Evolutionary conservation across 2,888 invertebrate genomes (phyloP).

Genomic region (Chirona hameri): DNA sequence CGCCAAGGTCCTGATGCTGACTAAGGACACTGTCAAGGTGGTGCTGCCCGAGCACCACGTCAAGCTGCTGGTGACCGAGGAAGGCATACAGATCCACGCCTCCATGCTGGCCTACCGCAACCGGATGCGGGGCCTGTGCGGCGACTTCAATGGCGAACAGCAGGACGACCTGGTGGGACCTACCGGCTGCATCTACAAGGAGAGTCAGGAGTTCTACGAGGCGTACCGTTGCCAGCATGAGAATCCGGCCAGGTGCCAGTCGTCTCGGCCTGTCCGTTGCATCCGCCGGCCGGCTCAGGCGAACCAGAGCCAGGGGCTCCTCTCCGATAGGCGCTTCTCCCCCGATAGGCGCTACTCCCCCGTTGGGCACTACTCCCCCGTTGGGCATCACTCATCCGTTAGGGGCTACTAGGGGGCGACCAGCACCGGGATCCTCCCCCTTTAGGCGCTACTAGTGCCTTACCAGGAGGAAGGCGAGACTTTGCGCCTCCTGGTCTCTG

Average conservation of each 20-base stretch:
- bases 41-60: not conserved
- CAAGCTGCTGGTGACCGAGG: not conserved
- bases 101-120: not conserved
- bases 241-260: not conserved
- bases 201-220: not conserved
- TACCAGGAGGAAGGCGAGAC: not conserved
- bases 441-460: too few relatives aligned
- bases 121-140: slow-evolving; percentile 32
- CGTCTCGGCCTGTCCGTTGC: not conserved
- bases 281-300: not conserved
- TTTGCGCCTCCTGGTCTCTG: not conserved
- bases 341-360: too few relatives aligned
- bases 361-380: too few relatives aligned
- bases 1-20: not conserved
- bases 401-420: too few relatives aligned
- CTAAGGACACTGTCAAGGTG: not conserved
- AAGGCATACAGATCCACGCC: not conserved
- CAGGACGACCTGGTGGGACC: slow-evolving; percentile 29
- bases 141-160: slow-evolving; percentile 33
- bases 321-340: not conserved
- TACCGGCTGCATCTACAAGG: slow-evolving; percentile 28
- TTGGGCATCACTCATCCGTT: too few relatives aligned
- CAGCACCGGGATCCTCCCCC: too few relatives aligned
- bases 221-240: not conserved
- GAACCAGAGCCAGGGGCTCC: not conserved